Conservation (phyloP, 2,888 invertebrate genomes). For the Caenorhabditis japonica region DNA sequence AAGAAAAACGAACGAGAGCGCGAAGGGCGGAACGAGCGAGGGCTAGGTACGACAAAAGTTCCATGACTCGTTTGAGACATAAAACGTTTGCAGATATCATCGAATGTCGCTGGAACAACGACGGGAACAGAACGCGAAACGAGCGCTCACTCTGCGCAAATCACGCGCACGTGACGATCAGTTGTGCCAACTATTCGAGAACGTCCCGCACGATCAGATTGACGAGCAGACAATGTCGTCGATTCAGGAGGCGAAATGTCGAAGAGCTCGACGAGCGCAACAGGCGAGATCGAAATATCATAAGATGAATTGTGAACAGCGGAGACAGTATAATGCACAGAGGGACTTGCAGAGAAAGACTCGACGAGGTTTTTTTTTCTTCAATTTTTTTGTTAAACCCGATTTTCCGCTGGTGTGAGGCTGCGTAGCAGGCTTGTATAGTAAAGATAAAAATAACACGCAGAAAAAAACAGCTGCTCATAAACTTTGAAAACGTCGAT, state of each 20-base stretch:
- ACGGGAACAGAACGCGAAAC: constrained; percentile 52
- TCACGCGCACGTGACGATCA: constrained; percentile 58
- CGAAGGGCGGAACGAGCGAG: constrained; percentile 56
- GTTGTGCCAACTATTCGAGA: constrained; percentile 47
- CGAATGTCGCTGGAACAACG: constrained; percentile 54
- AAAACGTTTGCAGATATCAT: constrained; percentile 38
- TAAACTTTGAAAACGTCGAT: too few relatives aligned
- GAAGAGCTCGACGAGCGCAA: constrained; percentile 55
- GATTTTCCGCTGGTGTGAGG: too few relatives aligned
- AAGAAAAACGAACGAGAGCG: constrained; percentile 22
- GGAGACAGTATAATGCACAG: constrained; percentile 59
- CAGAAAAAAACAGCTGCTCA: too few relatives aligned
- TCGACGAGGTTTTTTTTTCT: constrained; percentile 44
- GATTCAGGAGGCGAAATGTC: constrained; percentile 40
- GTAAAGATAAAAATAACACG: too few relatives aligned
- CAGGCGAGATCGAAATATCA: constrained; percentile 64
- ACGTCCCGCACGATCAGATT: constrained; percentile 19
- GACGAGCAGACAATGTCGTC: constrained; percentile 40
- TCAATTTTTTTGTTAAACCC: too few relatives aligned
- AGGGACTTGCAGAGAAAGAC: constrained; percentile 58
- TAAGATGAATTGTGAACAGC: constrained; percentile 59
- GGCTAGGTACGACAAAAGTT: constrained; percentile 15
- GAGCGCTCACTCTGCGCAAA: constrained; percentile 55
- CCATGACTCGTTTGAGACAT: neutral
- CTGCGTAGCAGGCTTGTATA: too few relatives aligned